Percentiles rank a stretch among this genome's conserved stretches.
Conservation (phyloP, 2,888 invertebrate genomes). For the Bellardia bayeri region DNA sequence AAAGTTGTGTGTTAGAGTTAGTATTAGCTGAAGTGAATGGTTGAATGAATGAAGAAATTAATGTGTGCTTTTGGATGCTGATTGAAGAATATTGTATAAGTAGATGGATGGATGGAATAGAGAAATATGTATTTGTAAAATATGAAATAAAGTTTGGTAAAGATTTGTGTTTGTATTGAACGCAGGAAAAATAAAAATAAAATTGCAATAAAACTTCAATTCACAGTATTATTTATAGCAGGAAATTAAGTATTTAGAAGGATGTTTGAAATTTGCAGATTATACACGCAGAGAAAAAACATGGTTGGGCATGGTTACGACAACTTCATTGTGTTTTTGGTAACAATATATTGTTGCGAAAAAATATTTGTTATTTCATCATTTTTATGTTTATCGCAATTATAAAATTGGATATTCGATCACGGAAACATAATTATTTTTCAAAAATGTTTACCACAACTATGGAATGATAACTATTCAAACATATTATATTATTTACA, state of each 20-base stretch:
- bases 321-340: too few relatives aligned
- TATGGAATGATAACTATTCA: too few relatives aligned
- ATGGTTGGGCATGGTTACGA: too few relatives aligned
- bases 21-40: slow-evolving; percentile 29
- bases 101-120: slow-evolving; percentile 8
- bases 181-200: neutral
- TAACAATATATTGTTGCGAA: too few relatives aligned
- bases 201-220: neutral
- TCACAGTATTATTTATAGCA: neutral
- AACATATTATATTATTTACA: too few relatives aligned
- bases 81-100: slow-evolving; percentile 7
- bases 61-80: neutral
- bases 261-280: neutral
- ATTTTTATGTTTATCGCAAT: too few relatives aligned
- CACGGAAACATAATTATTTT: too few relatives aligned
- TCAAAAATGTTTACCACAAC: too few relatives aligned
- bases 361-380: too few relatives aligned
- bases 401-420: too few relatives aligned
- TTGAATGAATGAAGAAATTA: neutral
- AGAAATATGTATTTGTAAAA: slow-evolving; percentile 15
- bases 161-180: neutral
- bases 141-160: slow-evolving; percentile 3
- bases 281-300: too few relatives aligned
- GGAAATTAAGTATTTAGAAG: neutral
- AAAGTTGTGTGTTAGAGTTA: slow-evolving; percentile 18